phyloP scores from a whole-genome alignment of 1,140 invertebrate species.

The Manduca sexta region DNA sequence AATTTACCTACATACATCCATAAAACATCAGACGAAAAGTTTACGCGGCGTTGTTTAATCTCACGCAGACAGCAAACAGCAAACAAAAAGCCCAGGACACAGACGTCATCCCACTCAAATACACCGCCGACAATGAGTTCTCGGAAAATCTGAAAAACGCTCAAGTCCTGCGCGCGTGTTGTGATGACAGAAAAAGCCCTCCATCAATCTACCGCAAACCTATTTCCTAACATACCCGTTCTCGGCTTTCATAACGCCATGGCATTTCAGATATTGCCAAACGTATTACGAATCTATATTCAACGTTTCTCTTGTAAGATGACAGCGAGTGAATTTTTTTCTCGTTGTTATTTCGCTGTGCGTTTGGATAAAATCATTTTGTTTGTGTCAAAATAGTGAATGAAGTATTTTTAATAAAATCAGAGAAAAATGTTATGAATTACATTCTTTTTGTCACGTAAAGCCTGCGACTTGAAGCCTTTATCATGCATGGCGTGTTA shows the following conservation, averaged over 20 bases:
- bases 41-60: not conserved
- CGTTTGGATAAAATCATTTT: no score
- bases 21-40: not conserved
- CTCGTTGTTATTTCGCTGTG: not conserved
- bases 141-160: slow-evolving; percentile 33
- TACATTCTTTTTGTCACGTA: no score
- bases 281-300: slow-evolving; percentile 36
- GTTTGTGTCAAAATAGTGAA: no score
- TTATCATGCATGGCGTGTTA: no score
- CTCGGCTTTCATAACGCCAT: slow-evolving; percentile 35
- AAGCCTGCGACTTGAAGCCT: no score
- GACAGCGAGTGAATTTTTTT: not conserved
- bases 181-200: slow-evolving; percentile 48
- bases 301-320: slow-evolving; percentile 17
- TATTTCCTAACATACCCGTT: slow-evolving; percentile 44
- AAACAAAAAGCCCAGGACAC: slow-evolving; percentile 4
- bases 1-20: not conserved
- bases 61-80: slow-evolving; percentile 1
- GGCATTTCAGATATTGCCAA: slow-evolving; percentile 38
- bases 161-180: slow-evolving; percentile 30
- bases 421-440: no score
- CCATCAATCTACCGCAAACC: slow-evolving; percentile 50
- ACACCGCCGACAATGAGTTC: slow-evolving; percentile 18
- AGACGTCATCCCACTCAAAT: slow-evolving; percentile 13
- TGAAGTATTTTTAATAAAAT: no score